Evolutionary conservation across 2,888 invertebrate species (phyloP).

Genomic region (Melitaea athalia): DNA sequence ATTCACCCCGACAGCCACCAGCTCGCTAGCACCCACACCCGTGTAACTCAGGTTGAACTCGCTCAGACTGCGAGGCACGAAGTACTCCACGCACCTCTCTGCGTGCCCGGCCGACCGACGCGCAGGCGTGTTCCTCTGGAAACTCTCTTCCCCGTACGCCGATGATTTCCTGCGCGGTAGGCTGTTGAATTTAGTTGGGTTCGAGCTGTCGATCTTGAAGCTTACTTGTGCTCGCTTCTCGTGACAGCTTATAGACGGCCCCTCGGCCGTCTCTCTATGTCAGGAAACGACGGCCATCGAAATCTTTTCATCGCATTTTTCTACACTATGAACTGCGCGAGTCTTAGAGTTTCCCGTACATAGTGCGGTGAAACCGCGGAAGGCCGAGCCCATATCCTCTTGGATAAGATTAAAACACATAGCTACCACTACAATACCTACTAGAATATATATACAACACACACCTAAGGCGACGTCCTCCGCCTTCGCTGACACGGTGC

Average conservation of each 20-base stretch:
- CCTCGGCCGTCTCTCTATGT: conserved; percentile 74
- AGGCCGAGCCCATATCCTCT: conserved; percentile 83
- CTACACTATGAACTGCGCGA: conserved; percentile 70
- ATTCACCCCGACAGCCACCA: conserved; percentile 48
- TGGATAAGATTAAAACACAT: conserved; percentile 94
- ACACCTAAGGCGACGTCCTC: conserved; percentile 88
- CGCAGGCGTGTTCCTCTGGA: conserved; percentile 85
- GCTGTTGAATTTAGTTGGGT: conserved; percentile 80
- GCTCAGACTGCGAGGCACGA: conserved; percentile 91
- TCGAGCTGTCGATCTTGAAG: conserved; percentile 66
- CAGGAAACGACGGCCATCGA: conserved; percentile 81
- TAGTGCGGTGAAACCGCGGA: conserved; percentile 51
- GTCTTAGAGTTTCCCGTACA: conserved; percentile 57
- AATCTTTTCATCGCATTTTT: conserved; percentile 76
- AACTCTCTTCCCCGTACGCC: conserved; percentile 69
- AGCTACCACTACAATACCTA: conserved; percentile 92
- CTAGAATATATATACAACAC: conserved; percentile 90
- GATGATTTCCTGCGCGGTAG: conserved; percentile 77
- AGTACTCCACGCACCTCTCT: conserved; percentile 89
- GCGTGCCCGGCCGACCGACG: conserved; percentile 82
- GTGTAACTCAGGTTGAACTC: conserved; percentile 89
- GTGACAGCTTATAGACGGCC: conserved; percentile 58
- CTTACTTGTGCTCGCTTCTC: conserved; percentile 63
- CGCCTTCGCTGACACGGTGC: conserved; percentile 70
- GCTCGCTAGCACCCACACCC: conserved; percentile 72